phyloP scores from a whole-genome alignment of 2,797 vertebrate species.

The Microctenopoma lineatum region DNA sequence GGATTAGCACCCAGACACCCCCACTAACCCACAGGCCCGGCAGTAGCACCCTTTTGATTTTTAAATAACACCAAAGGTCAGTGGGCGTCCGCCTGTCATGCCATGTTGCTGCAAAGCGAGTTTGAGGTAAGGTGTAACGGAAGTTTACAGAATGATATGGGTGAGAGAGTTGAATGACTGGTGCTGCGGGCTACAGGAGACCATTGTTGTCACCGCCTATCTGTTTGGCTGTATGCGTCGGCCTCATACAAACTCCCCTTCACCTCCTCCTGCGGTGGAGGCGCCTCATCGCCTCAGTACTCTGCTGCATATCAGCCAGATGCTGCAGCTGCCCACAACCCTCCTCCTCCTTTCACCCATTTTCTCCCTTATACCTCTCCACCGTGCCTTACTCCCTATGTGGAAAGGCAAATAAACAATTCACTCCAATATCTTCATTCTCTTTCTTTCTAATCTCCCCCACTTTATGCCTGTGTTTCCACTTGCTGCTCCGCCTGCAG shows the following conservation, averaged over 20 bases:
- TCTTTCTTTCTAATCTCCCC: conserved; percentile 22
- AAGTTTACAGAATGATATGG: conserved; percentile 35
- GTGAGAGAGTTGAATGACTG: conserved; percentile 31
- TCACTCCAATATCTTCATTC: conserved; percentile 11
- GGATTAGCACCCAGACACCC: conserved; percentile 75
- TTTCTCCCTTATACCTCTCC: conserved; percentile 5
- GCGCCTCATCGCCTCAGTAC: conserved; percentile 63
- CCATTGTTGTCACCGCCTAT: conserved; percentile 58
- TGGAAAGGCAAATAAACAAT: conserved; percentile 34
- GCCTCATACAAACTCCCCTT: conserved; percentile 41
- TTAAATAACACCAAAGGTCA: conserved; percentile 87
- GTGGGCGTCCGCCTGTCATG: conserved; percentile 46
- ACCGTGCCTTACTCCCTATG: conserved; percentile 10
- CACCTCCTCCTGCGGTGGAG: conserved; percentile 63
- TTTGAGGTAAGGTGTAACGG: conserved; percentile 38
- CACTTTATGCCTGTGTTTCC: conserved; percentile 23
- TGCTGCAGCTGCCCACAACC: conserved; percentile 61
- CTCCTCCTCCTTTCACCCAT: conserved; percentile 21
- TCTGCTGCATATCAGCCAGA: conserved; percentile 65
- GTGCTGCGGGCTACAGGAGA: conserved; percentile 34
- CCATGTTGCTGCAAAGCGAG: conserved; percentile 41
- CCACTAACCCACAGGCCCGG: conserved; percentile 49
- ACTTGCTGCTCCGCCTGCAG: conserved; percentile 53
- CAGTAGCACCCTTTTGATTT: conserved; percentile 81
- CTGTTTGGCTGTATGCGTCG: conserved; percentile 42